Percentiles rank a stretch among this genome's conserved stretches.
Evolutionary conservation across 2,888 invertebrate species (phyloP).

Genomic region (Axea sp.): DNA sequence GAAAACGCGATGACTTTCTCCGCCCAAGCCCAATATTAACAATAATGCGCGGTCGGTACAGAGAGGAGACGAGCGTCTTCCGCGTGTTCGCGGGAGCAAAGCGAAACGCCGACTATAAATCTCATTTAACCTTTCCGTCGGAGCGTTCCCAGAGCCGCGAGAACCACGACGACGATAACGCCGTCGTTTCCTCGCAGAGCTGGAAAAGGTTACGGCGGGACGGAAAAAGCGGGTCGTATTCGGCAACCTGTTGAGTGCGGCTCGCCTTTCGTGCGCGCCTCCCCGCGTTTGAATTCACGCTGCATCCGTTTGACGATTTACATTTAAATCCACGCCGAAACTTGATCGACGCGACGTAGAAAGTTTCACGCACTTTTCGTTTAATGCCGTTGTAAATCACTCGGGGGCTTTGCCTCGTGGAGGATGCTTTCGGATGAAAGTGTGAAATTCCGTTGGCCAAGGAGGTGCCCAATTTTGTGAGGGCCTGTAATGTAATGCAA

Average conservation of each 20-base stretch:
- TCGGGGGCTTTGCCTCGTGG: not conserved
- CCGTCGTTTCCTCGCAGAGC: conserved; percentile 28
- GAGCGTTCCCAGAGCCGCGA: conserved; percentile 22
- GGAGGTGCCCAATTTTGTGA: not conserved
- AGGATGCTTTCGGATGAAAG: conserved; percentile 32
- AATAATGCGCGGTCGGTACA: conserved; percentile 23
- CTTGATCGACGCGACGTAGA: conserved; percentile 30
- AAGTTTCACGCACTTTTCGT: conserved; percentile 38
- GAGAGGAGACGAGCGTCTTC: conserved; percentile 44
- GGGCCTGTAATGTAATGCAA: no score
- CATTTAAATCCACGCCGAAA: conserved; percentile 46
- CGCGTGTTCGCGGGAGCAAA: conserved; percentile 52
- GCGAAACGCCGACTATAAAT: conserved; percentile 48
- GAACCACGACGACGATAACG: conserved; percentile 29
- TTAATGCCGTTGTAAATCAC: conserved; percentile 37
- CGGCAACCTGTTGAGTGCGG: conserved; percentile 46
- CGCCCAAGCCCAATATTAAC: conserved; percentile 51
- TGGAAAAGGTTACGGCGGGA: conserved; percentile 44
- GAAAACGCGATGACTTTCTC: conserved; percentile 54
- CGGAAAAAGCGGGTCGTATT: conserved; percentile 45
- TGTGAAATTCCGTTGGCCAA: conserved; percentile 22
- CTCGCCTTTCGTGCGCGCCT: conserved; percentile 13
- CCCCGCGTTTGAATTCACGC: conserved; percentile 25
- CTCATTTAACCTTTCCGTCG: conserved; percentile 49
- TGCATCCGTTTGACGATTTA: conserved; percentile 22